Evolutionary conservation across 2,113 vertebrate genomes (phyloP), one percentile per base, ranked within the genome.

Genomic region (Pterocles burchelli): DNA sequence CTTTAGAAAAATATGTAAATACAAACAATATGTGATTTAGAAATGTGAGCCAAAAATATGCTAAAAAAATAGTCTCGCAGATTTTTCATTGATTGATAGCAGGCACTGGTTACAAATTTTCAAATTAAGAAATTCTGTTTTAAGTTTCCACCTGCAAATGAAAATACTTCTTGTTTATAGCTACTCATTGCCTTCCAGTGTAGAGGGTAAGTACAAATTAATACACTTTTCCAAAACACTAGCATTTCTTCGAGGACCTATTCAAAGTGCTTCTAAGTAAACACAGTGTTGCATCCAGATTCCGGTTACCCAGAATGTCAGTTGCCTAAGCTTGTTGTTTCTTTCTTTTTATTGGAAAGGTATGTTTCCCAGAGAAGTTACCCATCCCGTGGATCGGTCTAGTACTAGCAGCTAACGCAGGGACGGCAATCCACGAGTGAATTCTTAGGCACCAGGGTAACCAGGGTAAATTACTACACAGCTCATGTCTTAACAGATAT

Each of bases 21-120:
- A 94, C 79, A 97, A 97, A 95, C 93, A 97, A 94, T 93, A 95
- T 97, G 95, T 83, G 72, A 70, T 92, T 93, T 77, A 92, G 51
- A 96, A 91, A 74, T 85, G 52, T 43, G 52, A 95, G 83, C 88
- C 95, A 96, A 96, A 94, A 96, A 62, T 43, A 46, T 22, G 19
- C 34, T 84, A 87, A 71, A 95, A 96, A 97, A 90, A 82, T 61
- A 96, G 74, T 93, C 94, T 81, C 85, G 78, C 66, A 95, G 85
- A 85, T 77, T 95, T 96, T 86, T 93, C 63, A 84, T 54, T 95
- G 79, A 88, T 91, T 95, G 57, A 73, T 85, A 83, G 38, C 91
- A 96, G 85, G 29, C 71, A 94, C 29, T 58, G 55, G 58, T 62
- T 91, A 38, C 29, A 80, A 62, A 88, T 82, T 85, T 82, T 82